phyloP scores from a whole-genome alignment of 2,113 vertebrate species.

The Bostrychus sinensis region DNA sequence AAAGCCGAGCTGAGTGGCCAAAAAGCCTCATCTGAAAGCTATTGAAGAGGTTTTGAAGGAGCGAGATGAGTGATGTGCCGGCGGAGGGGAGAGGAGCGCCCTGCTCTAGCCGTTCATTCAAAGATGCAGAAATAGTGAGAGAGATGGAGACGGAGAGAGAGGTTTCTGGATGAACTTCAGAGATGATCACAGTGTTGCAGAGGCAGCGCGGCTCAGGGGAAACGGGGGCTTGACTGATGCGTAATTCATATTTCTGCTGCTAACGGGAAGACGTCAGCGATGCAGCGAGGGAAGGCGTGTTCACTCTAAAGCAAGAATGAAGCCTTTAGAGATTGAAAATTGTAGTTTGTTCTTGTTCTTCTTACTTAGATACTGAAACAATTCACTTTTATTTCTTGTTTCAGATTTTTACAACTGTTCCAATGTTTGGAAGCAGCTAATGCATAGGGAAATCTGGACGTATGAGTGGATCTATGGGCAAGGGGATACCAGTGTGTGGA shows the following conservation, averaged over 20 bases:
- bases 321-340: not conserved
- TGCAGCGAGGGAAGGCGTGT: slow-evolving; percentile 35
- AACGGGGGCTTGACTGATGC: slow-evolving; percentile 16
- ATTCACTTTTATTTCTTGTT: too few relatives aligned
- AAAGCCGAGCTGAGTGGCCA: slow-evolving; percentile 40
- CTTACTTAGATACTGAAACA: too few relatives aligned
- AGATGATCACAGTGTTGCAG: slow-evolving; percentile 37
- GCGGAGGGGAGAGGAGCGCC: slow-evolving; percentile 41
- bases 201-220: slow-evolving; percentile 12
- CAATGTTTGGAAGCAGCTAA: too few relatives aligned
- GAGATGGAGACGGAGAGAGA: not conserved
- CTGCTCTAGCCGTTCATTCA: slow-evolving; percentile 29
- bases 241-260: slow-evolving; percentile 50
- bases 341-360: too few relatives aligned
- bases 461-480: too few relatives aligned
- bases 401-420: too few relatives aligned
- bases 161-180: slow-evolving; percentile 56
- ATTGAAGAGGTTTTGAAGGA: slow-evolving; percentile 49
- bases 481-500: not conserved
- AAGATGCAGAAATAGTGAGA: not conserved
- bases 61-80: slow-evolving; percentile 44
- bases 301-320: not conserved
- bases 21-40: slow-evolving; percentile 52
- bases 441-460: too few relatives aligned
- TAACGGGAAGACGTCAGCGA: slow-evolving; percentile 55